Base-by-base conservation (phyloP, 2,888 invertebrate species). In the Cordilura impudica region DNA sequence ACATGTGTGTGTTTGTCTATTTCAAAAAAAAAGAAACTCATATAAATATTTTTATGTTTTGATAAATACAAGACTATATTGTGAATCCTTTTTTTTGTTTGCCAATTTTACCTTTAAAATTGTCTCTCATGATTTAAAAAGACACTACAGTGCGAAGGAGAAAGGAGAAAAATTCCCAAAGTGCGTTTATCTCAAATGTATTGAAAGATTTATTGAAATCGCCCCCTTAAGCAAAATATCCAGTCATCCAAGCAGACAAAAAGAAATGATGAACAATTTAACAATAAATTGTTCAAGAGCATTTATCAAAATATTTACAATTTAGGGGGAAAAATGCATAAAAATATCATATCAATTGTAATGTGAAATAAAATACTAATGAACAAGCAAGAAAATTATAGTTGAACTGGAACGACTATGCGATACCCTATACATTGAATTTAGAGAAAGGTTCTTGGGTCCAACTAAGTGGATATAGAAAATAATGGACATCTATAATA, bases 41-140 rank as follows among this genome's bases (percentile, higher is more conserved):
- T 70, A 76, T 73, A 67, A 73, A 78, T 77, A 79, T 79, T 78
- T 70, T 60, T 65, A 69, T 73, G 58, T 73, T 78, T 78, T 69
- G 47, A 54, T 69, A 75, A 67, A 61, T 45, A 18, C 45, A 21
- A 14, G 18, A 65, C 47, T 51, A 29, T 73, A 54, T 53, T 58
- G 65, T 61, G 79, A 74, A 72, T 71, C 75, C 75, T 70, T 75
- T 75, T 4, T 47, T 43, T 21, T 23, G 0, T 23, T 21, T 18
- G 10, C n/a, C 43, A 43, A 43, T 43, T n/a, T 47, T 75, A 63
- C 43, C 35, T 35, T 35, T 35, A 35, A 69, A 70, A 70, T 63
- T 75, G 75, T 75, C 69, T 70, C 63, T 49, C 74, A 61, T 45
- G 23, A 63, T 56, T 56, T 23, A n/a, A 29, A 51, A 19, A 29